phyloP scores from a whole-genome alignment of 2,888 invertebrate species.

The Drosophila siamana region DNA sequence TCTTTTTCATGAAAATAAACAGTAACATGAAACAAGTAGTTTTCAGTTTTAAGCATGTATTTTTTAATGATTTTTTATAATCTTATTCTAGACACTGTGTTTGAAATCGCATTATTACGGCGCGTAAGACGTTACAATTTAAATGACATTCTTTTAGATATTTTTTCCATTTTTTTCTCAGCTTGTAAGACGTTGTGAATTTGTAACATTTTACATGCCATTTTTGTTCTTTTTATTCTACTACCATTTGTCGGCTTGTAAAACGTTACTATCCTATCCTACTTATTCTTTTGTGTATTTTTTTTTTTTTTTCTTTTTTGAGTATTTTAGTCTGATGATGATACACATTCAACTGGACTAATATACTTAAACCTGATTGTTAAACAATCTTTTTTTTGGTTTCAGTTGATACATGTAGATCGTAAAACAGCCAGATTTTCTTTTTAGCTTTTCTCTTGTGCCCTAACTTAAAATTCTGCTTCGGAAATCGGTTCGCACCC shows the following conservation, averaged over 20 bases:
- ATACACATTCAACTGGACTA: constrained; percentile 22
- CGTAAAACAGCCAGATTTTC: constrained; percentile 24
- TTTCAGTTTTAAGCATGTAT: constrained; percentile 1
- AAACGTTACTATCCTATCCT: constrained; percentile 51
- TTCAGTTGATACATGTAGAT: constrained; percentile 22
- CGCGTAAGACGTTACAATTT: constrained; percentile 69
- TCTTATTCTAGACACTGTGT: not conserved
- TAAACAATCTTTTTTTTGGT: constrained; percentile 27
- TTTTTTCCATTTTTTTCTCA: constrained; percentile 7
- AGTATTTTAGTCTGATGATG: constrained; percentile 15
- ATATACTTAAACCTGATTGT: constrained; percentile 24
- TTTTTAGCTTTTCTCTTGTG: not conserved
- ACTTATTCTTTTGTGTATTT: not conserved
- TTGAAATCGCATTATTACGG: constrained; percentile 48
- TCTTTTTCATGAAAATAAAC: constrained; percentile 11
- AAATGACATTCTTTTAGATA: too few species aligned
- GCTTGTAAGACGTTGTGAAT: constrained; percentile 41
- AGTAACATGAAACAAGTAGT: constrained; percentile 15
- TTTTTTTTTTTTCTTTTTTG: not conserved
- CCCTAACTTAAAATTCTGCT: constrained; percentile 11
- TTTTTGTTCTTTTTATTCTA: constrained; percentile 23
- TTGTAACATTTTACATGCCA: constrained; percentile 71
- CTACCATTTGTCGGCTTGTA: constrained; percentile 44
- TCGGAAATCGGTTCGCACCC: constrained; percentile 48
- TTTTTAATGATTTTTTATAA: not conserved